phyloP scores from a whole-genome alignment of 1,140 invertebrate species.

The Colletes latitarsis region DNA sequence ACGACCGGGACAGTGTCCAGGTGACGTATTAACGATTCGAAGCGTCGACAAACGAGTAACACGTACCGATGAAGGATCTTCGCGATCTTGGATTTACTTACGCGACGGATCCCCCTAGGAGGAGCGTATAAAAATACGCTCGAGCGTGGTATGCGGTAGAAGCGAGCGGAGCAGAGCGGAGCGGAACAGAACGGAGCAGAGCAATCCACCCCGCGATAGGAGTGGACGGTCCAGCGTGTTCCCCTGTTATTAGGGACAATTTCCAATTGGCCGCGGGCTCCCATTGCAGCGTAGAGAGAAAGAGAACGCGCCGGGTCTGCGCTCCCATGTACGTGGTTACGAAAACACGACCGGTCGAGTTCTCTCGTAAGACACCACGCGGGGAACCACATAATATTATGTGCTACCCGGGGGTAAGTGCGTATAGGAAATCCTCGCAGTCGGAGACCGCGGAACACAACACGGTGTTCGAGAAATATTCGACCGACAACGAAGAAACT shows the following conservation, averaged over 20 bases:
- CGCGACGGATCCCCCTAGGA: neutral
- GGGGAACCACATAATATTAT: conserved; percentile 65
- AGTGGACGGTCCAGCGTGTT: conserved; percentile 72
- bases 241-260: conserved; percentile 81
- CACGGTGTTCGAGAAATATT: conserved; percentile 9
- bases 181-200: conserved; percentile 28
- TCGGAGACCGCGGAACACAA: neutral
- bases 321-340: conserved; percentile 24
- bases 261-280: conserved; percentile 78
- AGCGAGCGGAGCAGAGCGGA: conserved; percentile 47
- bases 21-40: too few relatives aligned
- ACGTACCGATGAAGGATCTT: neutral
- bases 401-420: conserved; percentile 65
- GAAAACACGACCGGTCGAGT: conserved; percentile 40
- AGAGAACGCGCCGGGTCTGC: conserved; percentile 12
- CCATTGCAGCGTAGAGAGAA: conserved; percentile 47
- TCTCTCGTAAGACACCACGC: conserved; percentile 21
- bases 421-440: conserved; percentile 16
- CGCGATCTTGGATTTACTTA: neutral
- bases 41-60: too few relatives aligned
- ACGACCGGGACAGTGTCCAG: too few relatives aligned
- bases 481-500: too few relatives aligned
- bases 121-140: conserved; percentile 44
- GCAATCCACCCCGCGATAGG: conserved; percentile 69
- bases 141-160: conserved; percentile 59